Base-by-base conservation (phyloP, 2,797 vertebrate genomes). In the Taenioides sp. region DNA sequence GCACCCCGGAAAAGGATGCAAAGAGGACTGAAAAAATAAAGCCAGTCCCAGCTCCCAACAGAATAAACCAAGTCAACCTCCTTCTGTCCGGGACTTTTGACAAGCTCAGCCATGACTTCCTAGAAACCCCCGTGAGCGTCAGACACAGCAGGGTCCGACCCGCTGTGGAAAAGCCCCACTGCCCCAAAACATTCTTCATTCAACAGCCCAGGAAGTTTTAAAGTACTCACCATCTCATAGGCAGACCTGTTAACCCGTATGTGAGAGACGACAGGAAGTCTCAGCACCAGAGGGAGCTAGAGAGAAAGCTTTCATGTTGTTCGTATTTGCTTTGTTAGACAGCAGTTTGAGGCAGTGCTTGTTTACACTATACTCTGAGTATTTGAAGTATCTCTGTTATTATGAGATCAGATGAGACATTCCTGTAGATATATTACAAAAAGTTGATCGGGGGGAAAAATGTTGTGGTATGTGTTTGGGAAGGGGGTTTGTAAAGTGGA, bases 121-220 rank as follows among this genome's bases (percentile, higher is more conserved):
- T 95, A 5, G 93, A 94, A 92, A 93, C 92, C 20, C 91, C 94
- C 0, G 94, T 94, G 61, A 96, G 95, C 11, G 94, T 92, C 78
- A 91, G 95, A 78, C 95, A 96, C 89, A 91, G 94, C 81, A 96
- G 94, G 84, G 88, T 96, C 58, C 89, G 88, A 52, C 97, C 97
- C 4, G 89, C 95, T 0, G 58, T 96, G 89, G 96, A 97, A 90
- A 98, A 97, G 90, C 73, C 86, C 2, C 86, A 93, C 71, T 82
- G 82, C 1, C 92, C 88, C 18, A 95, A 94, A 80, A 89, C 88
- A 74, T 93, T 94, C 81, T 86, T 92, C 88, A 97, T 98, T 89
- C 97, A 98, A 73, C 97, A 99, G 90, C 97, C 97, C 5, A 93
- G 94, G 77, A 98, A 96, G 91, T 96, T 81, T 87, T 97, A 93